phyloP scores from a whole-genome alignment of 53 echinoderm and acorn worm species.

The Mesocentrotus franciscanus region DNA sequence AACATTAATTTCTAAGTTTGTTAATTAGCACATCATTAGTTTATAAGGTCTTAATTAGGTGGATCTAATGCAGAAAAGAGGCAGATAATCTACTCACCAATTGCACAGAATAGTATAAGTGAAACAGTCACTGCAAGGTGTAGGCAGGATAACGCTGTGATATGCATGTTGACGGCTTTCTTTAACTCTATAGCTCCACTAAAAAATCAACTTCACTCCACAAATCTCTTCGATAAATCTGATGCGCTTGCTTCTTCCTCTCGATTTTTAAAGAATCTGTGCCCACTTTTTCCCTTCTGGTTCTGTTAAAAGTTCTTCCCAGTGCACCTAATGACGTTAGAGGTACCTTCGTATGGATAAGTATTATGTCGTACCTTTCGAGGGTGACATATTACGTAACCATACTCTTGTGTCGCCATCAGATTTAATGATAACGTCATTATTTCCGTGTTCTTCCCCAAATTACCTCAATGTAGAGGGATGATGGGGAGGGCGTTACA shows the following conservation, averaged over 20 bases:
- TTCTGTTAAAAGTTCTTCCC: neutral
- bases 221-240: neutral
- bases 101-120: slow-evolving; percentile 26
- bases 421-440: neutral
- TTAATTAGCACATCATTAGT: too few relatives aligned
- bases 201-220: neutral
- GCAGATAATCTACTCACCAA: slow-evolving; percentile 1
- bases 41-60: too few relatives aligned
- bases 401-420: neutral
- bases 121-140: neutral
- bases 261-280: neutral
- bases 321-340: neutral
- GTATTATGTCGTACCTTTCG: neutral
- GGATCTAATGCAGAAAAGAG: neutral
- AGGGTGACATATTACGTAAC: slow-evolving; percentile 8
- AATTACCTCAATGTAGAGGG: neutral
- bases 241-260: neutral
- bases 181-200: neutral
- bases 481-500: neutral
- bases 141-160: neutral
- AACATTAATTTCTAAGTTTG: too few relatives aligned
- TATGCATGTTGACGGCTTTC: slow-evolving; percentile 6
- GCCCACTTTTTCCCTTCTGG: neutral
- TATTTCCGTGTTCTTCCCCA: slow-evolving; percentile 10
- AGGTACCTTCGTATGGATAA: neutral